Conservation (phyloP, 2,888 invertebrate genomes). For the Drosophila meridionalis region DNA sequence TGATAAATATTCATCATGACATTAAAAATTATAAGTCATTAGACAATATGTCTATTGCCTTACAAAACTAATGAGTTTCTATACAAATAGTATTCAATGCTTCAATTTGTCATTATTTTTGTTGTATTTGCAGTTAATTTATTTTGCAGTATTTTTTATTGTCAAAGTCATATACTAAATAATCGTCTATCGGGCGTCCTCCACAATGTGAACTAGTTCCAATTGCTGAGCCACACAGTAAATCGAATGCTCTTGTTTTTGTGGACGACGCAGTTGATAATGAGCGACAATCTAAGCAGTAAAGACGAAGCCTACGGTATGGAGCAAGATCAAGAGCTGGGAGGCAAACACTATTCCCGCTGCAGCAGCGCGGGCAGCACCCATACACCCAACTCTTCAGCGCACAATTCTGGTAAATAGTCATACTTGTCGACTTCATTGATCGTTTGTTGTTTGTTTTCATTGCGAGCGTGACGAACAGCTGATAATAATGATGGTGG, state of each 20-base stretch:
- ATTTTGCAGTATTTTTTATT: background rate
- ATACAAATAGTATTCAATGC: background rate
- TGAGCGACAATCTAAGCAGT: slow-evolving; percentile 61
- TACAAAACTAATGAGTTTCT: background rate
- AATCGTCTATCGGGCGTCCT: slow-evolving; percentile 11
- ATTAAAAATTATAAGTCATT: background rate
- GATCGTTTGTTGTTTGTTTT: slow-evolving; percentile 34
- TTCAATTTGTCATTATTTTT: background rate
- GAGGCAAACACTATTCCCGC: slow-evolving; percentile 88
- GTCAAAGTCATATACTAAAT: slow-evolving; percentile 16
- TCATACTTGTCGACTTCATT: slow-evolving; percentile 1
- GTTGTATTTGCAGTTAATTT: too few relatives aligned
- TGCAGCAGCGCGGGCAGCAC: slow-evolving; percentile 92
- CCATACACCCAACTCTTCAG: slow-evolving; percentile 91
- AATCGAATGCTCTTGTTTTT: slow-evolving; percentile 54
- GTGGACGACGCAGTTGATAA: slow-evolving; percentile 64
- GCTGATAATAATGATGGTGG: slow-evolving; percentile 60
- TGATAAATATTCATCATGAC: slow-evolving; percentile 1
- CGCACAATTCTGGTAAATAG: slow-evolving; percentile 90
- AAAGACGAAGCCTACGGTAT: slow-evolving; percentile 66
- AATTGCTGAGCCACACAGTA: background rate
- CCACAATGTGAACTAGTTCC: slow-evolving; percentile 21
- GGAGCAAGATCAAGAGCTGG: slow-evolving; percentile 86
- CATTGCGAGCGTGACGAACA: slow-evolving; percentile 33
- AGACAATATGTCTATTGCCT: background rate